Percentiles rank a stretch among this genome's conserved stretches.
Conservation (phyloP, 30 jellyfish, hydroid and myxozoan species). For the Mastigias papua region DNA sequence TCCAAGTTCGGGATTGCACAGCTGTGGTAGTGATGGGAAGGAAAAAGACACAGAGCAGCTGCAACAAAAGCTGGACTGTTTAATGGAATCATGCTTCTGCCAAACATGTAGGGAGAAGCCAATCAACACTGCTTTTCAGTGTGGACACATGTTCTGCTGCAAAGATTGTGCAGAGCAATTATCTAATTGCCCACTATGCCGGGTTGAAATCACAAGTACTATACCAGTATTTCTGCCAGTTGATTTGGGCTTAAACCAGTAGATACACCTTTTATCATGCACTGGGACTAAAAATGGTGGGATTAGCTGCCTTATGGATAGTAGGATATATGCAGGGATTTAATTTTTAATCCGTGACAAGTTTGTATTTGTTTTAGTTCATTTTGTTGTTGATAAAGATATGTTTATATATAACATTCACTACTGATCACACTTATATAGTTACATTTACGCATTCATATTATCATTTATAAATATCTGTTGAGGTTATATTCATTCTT, state of each 20-base stretch:
- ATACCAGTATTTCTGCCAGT: slow-evolving; percentile 84
- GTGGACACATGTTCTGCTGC: slow-evolving; percentile 96
- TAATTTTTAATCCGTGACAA: not conserved
- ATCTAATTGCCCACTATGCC: slow-evolving; percentile 88
- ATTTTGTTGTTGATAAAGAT: not conserved
- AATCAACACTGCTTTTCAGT: slow-evolving; percentile 86
- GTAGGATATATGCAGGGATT: not conserved
- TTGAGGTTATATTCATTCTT: too few species aligned
- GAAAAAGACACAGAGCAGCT: slow-evolving; percentile 30
- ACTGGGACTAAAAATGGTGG: not conserved
- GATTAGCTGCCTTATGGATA: not conserved
- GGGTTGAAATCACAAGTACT: slow-evolving; percentile 62
- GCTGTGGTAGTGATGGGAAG: slow-evolving; percentile 11
- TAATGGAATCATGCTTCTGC: slow-evolving; percentile 83
- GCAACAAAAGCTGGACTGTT: slow-evolving; percentile 57
- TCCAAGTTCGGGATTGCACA: not conserved
- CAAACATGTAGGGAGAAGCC: slow-evolving; percentile 85
- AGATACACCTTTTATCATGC: not conserved
- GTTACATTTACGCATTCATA: not conserved
- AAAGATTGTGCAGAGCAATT: slow-evolving; percentile 62
- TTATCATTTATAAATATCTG: not conserved
- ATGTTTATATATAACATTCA: not conserved
- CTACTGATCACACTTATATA: not conserved
- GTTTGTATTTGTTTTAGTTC: not conserved
- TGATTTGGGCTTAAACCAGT: slow-evolving; percentile 44